phyloP scores from a whole-genome alignment of 1,140 invertebrate species.

The Dysdera silvatica region DNA sequence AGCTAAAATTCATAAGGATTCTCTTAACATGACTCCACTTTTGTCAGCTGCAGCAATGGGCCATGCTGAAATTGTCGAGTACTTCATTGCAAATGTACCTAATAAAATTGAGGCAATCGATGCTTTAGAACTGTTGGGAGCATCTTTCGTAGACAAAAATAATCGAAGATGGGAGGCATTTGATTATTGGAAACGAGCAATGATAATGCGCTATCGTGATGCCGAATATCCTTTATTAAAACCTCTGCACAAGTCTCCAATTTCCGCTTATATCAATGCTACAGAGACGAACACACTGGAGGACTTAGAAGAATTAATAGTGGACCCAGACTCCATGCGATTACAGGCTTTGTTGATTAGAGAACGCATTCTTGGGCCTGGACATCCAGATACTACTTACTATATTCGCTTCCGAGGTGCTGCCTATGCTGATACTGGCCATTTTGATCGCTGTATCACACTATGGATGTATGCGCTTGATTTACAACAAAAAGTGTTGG shows the following conservation, averaged over 20 bases:
- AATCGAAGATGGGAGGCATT: constrained; percentile 84
- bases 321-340: constrained; percentile 88
- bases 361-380: constrained; percentile 82
- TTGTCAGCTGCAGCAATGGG: constrained; percentile 85
- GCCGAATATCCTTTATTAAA: constrained; percentile 52
- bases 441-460: constrained; percentile 82
- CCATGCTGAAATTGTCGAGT: constrained; percentile 85
- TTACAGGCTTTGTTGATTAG: constrained; percentile 92
- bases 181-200: constrained; percentile 77
- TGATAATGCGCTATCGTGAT: constrained; percentile 53
- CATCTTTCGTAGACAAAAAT: constrained; percentile 93
- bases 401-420: constrained; percentile 89
- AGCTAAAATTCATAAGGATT: constrained; percentile 87
- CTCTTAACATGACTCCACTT: constrained; percentile 89
- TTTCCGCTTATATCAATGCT: constrained; percentile 79
- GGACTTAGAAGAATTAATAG: constrained; percentile 73
- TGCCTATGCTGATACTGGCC: constrained; percentile 87
- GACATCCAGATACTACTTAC: constrained; percentile 92
- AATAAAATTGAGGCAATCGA: constrained; percentile 77
- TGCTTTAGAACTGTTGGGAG: constrained; percentile 85
- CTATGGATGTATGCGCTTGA: constrained; percentile 95
- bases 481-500: constrained; percentile 80
- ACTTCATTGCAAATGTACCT: constrained; percentile 61
- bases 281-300: constrained; percentile 68
- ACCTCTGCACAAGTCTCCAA: constrained; percentile 56